Conservation (phyloP, 2,888 invertebrate genomes). For the Salticus scenicus region DNA sequence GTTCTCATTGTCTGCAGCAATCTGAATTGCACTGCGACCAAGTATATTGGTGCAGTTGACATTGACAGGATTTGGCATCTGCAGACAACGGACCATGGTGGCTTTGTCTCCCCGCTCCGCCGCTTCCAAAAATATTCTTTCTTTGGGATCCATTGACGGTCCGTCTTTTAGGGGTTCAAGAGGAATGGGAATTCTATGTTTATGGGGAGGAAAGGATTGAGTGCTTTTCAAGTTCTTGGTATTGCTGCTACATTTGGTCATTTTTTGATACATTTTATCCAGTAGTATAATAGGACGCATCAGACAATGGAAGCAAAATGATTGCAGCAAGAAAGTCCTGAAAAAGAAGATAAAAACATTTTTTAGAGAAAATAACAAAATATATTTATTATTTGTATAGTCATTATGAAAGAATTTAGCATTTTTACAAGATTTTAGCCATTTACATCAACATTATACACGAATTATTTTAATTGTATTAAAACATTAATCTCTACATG, state of each 20-base stretch:
- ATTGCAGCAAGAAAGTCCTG: constrained; percentile 5
- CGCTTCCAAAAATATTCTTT: constrained; percentile 78
- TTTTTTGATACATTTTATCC: constrained; percentile 66
- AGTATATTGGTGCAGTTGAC: constrained; percentile 79
- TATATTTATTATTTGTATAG: too few relatives aligned
- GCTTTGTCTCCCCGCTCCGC: constrained; percentile 79
- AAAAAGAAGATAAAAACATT: too few relatives aligned
- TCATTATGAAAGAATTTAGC: too few relatives aligned
- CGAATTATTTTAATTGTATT: too few relatives aligned
- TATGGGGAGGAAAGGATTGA: constrained; percentile 39
- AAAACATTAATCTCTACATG: too few relatives aligned
- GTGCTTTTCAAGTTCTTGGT: constrained; percentile 35
- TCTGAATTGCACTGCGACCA: constrained; percentile 78
- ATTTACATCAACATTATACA: too few relatives aligned
- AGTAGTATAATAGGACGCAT: constrained; percentile 60
- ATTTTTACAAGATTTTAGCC: too few relatives aligned
- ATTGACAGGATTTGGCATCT: constrained; percentile 76
- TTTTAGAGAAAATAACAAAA: too few relatives aligned
- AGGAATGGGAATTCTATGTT: constrained; percentile 72
- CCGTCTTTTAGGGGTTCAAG: constrained; percentile 74
- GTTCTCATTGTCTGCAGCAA: constrained; percentile 79
- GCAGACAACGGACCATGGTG: constrained; percentile 77
- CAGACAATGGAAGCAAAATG: constrained; percentile 6
- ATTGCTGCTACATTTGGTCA: constrained; percentile 47
- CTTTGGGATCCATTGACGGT: constrained; percentile 76